Percentiles rank a stretch among this genome's conserved stretches.
These are phyloP conservation scores for Baccha elongata DNA, from an alignment of 2,888 invertebrate species.

Conservation along the genomic window DNA sequence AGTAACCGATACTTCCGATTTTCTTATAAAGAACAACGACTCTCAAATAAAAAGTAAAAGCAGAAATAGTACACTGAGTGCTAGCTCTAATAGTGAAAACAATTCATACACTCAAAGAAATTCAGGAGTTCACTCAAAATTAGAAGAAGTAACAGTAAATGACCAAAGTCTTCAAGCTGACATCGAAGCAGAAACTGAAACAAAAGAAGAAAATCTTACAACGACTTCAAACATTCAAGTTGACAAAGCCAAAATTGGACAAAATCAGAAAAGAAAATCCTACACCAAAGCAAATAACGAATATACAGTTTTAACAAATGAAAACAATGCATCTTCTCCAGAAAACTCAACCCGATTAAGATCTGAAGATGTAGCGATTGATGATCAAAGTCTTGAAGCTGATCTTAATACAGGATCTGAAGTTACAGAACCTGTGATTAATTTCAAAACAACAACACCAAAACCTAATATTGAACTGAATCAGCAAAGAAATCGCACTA, in stretches of 20 bases:
- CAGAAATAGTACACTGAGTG: neutral
- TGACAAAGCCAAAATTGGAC: too few relatives aligned
- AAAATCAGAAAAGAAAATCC: too few relatives aligned
- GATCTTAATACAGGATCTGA: conserved; percentile 14
- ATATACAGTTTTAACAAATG: too few relatives aligned
- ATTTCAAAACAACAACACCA: neutral
- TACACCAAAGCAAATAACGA: too few relatives aligned
- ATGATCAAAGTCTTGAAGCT: conserved; percentile 20
- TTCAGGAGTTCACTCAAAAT: neutral
- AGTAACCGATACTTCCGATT: neutral
- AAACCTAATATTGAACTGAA: neutral
- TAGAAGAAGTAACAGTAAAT: neutral
- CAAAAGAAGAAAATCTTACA: neutral
- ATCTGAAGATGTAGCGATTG: conserved; percentile 1
- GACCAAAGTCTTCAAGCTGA: conserved; percentile 14
- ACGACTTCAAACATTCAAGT: neutral
- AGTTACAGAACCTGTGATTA: too few relatives aligned
- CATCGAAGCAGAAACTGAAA: neutral
- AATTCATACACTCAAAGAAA: neutral
- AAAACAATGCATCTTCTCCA: neutral
- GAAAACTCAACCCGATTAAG: neutral
- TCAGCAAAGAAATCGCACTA: neutral
- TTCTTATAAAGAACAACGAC: neutral
- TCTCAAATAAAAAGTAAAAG: neutral
- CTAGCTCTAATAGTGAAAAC: neutral